Conservation (phyloP, 1,140 invertebrate genomes). For the Cydia splendana region DNA sequence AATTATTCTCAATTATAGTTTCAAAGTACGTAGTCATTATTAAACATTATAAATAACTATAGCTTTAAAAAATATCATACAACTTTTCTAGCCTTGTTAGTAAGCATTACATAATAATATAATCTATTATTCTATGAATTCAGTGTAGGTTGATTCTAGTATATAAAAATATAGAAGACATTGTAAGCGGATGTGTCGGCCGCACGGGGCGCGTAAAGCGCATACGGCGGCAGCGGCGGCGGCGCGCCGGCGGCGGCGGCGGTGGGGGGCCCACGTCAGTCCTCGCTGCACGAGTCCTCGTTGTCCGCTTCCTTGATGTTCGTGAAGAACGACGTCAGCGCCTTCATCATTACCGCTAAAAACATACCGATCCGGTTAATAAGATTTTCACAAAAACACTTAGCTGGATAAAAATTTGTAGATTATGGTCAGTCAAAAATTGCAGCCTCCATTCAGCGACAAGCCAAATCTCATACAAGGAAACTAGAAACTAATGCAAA, state of each 20-base stretch:
- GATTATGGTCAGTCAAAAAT: too few species aligned
- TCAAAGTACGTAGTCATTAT: slow-evolving; percentile 37
- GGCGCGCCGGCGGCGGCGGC: slow-evolving; percentile 34
- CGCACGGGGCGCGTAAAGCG: slow-evolving; percentile 35
- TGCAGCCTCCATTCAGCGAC: too few species aligned
- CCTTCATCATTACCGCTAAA: slow-evolving; percentile 80
- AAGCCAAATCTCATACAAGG: too few species aligned
- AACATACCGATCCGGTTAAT: slow-evolving; percentile 34
- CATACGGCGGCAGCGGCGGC: slow-evolving; percentile 34
- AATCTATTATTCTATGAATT: slow-evolving; percentile 49
- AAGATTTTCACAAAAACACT: too few species aligned
- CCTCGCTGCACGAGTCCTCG: slow-evolving; percentile 73
- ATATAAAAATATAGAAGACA: slow-evolving; percentile 68
- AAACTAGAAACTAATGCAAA: too few species aligned
- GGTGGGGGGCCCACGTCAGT: slow-evolving; percentile 56
- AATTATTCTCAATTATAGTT: slow-evolving; percentile 22
- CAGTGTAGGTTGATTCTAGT: slow-evolving; percentile 53
- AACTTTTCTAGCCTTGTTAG: slow-evolving; percentile 57
- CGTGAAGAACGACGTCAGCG: slow-evolving; percentile 81
- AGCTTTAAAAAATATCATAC: slow-evolving; percentile 65
- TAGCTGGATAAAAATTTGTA: too few species aligned
- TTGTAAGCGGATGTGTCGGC: slow-evolving; percentile 40
- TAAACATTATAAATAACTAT: slow-evolving; percentile 58
- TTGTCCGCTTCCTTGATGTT: slow-evolving; percentile 74
- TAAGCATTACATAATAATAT: slow-evolving; percentile 55